Conservation (phyloP, 2,797 vertebrate species). For the Pachyuromys duprasi region DNA sequence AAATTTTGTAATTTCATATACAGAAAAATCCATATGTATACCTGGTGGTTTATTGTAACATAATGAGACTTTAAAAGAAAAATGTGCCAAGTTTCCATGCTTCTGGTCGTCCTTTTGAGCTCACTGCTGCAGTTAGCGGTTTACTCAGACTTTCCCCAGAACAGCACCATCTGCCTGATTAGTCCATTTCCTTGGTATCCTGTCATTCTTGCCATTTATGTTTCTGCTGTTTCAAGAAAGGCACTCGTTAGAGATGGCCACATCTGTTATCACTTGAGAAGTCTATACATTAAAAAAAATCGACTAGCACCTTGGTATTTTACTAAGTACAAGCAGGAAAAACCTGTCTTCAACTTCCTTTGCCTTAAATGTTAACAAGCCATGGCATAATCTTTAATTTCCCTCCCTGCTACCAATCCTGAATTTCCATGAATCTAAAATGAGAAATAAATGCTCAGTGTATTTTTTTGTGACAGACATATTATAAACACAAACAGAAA, state of each 20-base stretch:
- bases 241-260: constrained; percentile 56
- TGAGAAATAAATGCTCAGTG: constrained; percentile 39
- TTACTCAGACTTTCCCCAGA: constrained; percentile 79
- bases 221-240: constrained; percentile 80
- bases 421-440: constrained; percentile 45
- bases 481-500: constrained; percentile 44
- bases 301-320: constrained; percentile 61
- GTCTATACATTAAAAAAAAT: constrained; percentile 58
- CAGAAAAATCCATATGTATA: not conserved
- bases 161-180: constrained; percentile 80
- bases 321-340: constrained; percentile 64
- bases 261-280: constrained; percentile 77
- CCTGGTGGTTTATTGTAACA: constrained; percentile 47
- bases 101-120: constrained; percentile 59
- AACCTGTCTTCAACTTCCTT: constrained; percentile 34
- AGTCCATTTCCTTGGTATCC: constrained; percentile 80
- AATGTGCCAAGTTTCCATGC: constrained; percentile 53
- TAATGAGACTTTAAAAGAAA: constrained; percentile 58
- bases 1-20: constrained; percentile 50
- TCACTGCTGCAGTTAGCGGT: constrained; percentile 63
- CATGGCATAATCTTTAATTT: constrained; percentile 35
- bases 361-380: constrained; percentile 41
- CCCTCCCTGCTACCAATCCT: not conserved
- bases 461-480: constrained; percentile 38
- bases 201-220: constrained; percentile 75